Percentiles rank a stretch among this genome's conserved stretches.
phyloP scores from a whole-genome alignment of 2,888 invertebrate genomes.

The Cryptus armator region DNA sequence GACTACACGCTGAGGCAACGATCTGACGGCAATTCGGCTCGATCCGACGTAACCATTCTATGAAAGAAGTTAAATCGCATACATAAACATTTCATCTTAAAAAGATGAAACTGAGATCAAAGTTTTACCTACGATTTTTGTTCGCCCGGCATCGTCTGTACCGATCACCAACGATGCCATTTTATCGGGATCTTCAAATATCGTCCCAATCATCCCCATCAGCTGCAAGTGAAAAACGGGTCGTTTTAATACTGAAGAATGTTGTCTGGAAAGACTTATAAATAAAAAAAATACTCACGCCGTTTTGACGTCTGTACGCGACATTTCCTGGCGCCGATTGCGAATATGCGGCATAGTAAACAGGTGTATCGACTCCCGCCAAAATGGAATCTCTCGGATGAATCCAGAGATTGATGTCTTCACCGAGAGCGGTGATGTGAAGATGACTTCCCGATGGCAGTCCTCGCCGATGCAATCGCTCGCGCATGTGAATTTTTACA shows the following conservation, averaged over 20 bases:
- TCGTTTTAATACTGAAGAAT: no score
- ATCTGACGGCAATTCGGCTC: slow-evolving; percentile 33
- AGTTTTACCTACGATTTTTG: slow-evolving; percentile 29
- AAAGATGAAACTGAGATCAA: neutral
- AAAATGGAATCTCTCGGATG: slow-evolving; percentile 58
- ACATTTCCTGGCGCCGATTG: neutral
- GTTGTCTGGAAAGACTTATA: neutral
- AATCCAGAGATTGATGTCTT: slow-evolving; percentile 55
- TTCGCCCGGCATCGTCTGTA: slow-evolving; percentile 16
- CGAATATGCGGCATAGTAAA: slow-evolving; percentile 18
- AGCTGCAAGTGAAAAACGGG: slow-evolving; percentile 19
- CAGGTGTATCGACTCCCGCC: slow-evolving; percentile 59
- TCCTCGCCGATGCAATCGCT: slow-evolving; percentile 45
- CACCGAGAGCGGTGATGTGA: slow-evolving; percentile 59
- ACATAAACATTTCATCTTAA: neutral
- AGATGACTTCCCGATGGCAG: slow-evolving; percentile 32
- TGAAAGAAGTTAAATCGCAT: neutral
- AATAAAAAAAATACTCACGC: slow-evolving; percentile 15
- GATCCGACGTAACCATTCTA: slow-evolving; percentile 57
- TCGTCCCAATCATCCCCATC: slow-evolving; percentile 14
- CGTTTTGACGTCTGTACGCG: neutral
- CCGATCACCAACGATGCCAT: slow-evolving; percentile 51
- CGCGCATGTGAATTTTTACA: slow-evolving; percentile 39
- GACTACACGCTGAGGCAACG: slow-evolving; percentile 47
- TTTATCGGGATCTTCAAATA: slow-evolving; percentile 33